phyloP scores from a whole-genome alignment of 2,888 invertebrate genomes.

The Eupithecia centaureata region DNA sequence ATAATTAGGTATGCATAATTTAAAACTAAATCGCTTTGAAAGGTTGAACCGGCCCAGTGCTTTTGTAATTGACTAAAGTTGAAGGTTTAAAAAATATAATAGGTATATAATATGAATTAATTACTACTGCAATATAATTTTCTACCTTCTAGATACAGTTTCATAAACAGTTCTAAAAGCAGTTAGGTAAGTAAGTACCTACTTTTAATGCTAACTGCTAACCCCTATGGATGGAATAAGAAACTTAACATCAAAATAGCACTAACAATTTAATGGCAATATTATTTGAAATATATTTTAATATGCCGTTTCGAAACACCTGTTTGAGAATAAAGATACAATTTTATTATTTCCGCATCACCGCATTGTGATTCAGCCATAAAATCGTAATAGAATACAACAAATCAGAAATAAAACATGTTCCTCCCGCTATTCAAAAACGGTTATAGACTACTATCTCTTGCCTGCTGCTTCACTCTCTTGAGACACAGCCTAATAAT shows the following conservation, averaged over 20 bases:
- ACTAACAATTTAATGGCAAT: not conserved
- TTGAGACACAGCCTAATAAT: not conserved
- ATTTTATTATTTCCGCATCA: conserved; percentile 4
- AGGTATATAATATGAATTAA: no score
- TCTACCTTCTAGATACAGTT: no score
- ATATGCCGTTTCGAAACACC: not conserved
- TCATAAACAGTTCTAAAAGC: no score
- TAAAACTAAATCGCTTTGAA: no score
- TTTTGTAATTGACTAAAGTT: no score
- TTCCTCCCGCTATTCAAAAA: not conserved
- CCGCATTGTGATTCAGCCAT: conserved; percentile 1
- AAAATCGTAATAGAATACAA: not conserved
- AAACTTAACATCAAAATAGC: not conserved
- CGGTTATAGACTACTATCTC: not conserved
- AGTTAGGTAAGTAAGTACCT: no score
- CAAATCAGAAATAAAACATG: not conserved
- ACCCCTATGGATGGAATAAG: not conserved
- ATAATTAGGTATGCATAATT: no score
- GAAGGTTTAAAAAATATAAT: no score
- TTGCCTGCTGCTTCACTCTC: not conserved
- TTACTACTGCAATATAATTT: no score
- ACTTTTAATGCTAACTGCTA: no score
- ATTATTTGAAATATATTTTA: not conserved
- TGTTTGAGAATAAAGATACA: conserved; percentile 5
- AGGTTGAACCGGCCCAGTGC: no score